Evolutionary conservation across 2,113 vertebrate genomes (phyloP), one percentile per base, ranked within the genome.

Genomic region (Microtus pennsylvanicus): DNA sequence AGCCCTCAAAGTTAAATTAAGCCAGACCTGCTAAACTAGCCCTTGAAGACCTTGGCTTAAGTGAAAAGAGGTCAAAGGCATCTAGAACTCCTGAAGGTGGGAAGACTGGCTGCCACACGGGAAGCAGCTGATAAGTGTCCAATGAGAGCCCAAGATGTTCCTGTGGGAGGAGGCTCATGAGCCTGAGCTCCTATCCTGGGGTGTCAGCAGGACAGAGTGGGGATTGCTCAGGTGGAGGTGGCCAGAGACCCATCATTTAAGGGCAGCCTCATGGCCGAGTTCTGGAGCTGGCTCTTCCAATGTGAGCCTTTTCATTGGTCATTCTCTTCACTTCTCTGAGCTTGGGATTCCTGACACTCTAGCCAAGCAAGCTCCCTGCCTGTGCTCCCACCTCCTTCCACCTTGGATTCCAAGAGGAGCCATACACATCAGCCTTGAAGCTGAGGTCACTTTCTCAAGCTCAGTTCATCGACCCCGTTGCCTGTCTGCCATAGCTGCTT

Each of bases 181-280:
- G n/a, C 33, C 45, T 30, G 24, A 33, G 10, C 4, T 10, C 33
- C 33, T 19, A 45, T 16, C 14, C 38, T 35, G 11, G 28, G 3
- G 38, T n/a, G 2, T 28, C 9, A 17, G 5, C 17, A 0, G 0
- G 30, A 42, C n/a, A 30, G 77, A 19, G 52, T 28, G 6, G 1
- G 12, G 19, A 21, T 42, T 47, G 50, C 61, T n/a, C 21, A 11
- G 38, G 24, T 16, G 47, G 28, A n/a, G 30, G 14, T 21, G 12
- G 50, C 12, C 47, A 45, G 50, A 70, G 33, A 13, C 33, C 78
- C 58, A 50, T 33, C 58, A 76, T 12, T 55, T 87, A n/a, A 67
- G 42, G 24, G 70, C 69, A 65, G 21, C 52, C 16, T 50, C 11
- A 2, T 12, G 7, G 67, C 11, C 14, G n/a, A n/a, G 35, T n/a